Base-by-base conservation (phyloP, 2,888 invertebrate genomes). In the Agrilus biguttatus region DNA sequence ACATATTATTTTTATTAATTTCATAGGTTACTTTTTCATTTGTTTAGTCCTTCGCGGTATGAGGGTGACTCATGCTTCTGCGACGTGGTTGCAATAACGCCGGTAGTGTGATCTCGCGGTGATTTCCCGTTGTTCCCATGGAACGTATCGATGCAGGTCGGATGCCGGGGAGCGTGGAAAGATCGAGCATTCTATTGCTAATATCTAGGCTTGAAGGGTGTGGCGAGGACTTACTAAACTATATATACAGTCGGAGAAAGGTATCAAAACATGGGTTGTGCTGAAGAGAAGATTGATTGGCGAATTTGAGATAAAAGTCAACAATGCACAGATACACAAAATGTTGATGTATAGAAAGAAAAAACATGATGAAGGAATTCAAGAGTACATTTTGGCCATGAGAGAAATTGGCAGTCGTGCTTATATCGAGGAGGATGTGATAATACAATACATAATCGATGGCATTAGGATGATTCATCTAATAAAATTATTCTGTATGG, bases 391-490 rank as follows among this genome's bases (percentile, higher is more conserved):
- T 13, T 45, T 61, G 5, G 41, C 39, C 10, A 65, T 63, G 61
- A 57, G 56, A 44, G 61, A 65, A 47, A 45, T 63, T n/a, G 62
- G 58, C 14, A 48, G 53, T 7, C 54, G 59, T 39, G 61, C 53
- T 1, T 49, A 49, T 3, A 49, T 63, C 21, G 62, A 64, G 48
- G 53, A 54, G 28, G 56, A 47, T 39, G 54, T 53, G 4, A 36
- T 63, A 6, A 63, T 61, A 5, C 59, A 62, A 38, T 66, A 62
- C 45, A 54, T 63, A 0, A 61, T 65, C 4, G 61, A 65, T 46
- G 63, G 60, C 1, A 60, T 66, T 21, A 41, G 3, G 57, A 56
- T 40, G 48, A 51, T 14, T 21, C 39, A 14, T 14, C 37, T 14
- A 49, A 52, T 37, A 54, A 56, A 47, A 43, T 49, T 6, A 39